Evolutionary conservation across 2,113 vertebrate genomes (phyloP), one percentile per base, ranked within the genome.

Genomic region (Aegithalos caudatus): DNA sequence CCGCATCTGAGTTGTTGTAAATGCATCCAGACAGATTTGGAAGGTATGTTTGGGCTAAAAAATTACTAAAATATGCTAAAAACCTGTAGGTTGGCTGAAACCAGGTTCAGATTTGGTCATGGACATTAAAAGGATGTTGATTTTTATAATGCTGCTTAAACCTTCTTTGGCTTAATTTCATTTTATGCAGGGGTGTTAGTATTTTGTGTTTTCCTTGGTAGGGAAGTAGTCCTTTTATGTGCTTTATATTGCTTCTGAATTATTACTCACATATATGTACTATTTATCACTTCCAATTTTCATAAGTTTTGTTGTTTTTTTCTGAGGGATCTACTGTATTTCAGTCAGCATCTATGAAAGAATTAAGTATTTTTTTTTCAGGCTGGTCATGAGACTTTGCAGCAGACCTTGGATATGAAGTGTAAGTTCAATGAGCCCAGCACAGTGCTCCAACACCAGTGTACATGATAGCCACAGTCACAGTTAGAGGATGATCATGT

Each of bases 181-280:
- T 92, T 96, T 91, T 90, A 78, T 74, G 88, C 33, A 44, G 82
- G 56, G 22, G 1, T 77, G 58, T 58, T 67, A 15, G 67, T 86
- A 64, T 90, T 96, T 92, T 84, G 82, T 96, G 82, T 94, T 97
- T 87, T 96, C 58, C 81, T 87, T 95, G 84, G 64, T 66, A 88
- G 93, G 56, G 86, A 97, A 90, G 72, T 95, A 86, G 74, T 95
- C 60, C 82, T 92, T 88, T 84, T 93, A n/a, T n/a, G 15, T 73
- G 40, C 8, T 73, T 56, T 64, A 15, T 77, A 83, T 83, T 87
- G 58, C 69, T 91, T 90, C 90, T 96, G 11, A 78, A 71, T 96
- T 92, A n/a, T 79, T 95, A 56, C 58, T 95, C 53, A 7, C 31
- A 85, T 50, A 9, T n/a, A 53, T 78, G 33, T 42, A 12, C 20